phyloP scores from a whole-genome alignment of 2,113 vertebrate species.

The Phalacrocorax pelagicus region DNA sequence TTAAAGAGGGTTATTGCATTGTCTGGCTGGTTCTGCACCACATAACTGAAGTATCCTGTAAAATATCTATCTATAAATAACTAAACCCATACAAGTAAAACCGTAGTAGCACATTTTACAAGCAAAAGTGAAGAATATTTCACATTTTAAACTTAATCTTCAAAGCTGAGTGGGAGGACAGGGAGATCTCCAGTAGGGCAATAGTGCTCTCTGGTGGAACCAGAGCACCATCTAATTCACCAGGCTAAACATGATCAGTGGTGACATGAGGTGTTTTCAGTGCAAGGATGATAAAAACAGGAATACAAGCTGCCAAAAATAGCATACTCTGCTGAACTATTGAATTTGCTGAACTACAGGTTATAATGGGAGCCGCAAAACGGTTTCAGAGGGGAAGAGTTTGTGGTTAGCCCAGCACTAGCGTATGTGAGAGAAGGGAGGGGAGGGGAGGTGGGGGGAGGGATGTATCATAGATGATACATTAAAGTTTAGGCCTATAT shows the following conservation, averaged over 20 bases:
- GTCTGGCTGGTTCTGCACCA: neutral
- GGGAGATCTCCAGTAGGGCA: neutral
- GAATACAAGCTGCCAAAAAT: neutral
- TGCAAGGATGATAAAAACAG: neutral
- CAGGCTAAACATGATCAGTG: fast-evolving
- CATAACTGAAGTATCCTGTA: neutral
- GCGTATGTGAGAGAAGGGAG: neutral
- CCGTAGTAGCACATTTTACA: fast-evolving
- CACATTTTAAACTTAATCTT: neutral
- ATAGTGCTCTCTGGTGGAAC: slow-evolving; percentile 66
- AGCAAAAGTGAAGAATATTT: neutral
- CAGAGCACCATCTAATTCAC: neutral
- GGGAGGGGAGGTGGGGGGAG: neutral
- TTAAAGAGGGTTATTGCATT: neutral
- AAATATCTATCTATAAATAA: neutral
- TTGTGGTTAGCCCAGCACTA: neutral
- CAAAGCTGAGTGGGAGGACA: neutral
- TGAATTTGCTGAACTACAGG: neutral
- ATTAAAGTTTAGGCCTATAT: neutral
- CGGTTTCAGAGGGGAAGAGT: neutral
- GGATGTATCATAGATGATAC: neutral
- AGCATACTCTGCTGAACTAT: neutral
- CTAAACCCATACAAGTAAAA: neutral
- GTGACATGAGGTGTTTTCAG: neutral
- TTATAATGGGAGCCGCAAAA: neutral